Base-by-base conservation (phyloP, 2,888 invertebrate species). In the Drosophila eohydei region DNA sequence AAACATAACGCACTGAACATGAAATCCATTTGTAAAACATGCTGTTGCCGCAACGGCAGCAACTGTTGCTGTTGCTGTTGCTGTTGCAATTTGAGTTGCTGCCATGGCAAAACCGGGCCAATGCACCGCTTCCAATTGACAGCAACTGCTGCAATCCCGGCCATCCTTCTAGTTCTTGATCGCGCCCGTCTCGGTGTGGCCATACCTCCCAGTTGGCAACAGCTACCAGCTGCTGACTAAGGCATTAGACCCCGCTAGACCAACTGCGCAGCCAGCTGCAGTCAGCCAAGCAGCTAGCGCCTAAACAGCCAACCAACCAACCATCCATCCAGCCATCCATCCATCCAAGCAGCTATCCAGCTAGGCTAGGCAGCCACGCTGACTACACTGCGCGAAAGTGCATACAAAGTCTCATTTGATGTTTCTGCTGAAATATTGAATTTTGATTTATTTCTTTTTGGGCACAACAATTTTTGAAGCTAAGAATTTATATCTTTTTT, bases 1-100 rank as follows among this genome's bases (percentile, higher is more conserved):
- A 88, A 88, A 89, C 87, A 88, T 88, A 89, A 88, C 77, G 81
- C 86, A 83, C 79, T 71, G 69, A 77, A 87, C 89, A 83, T 81
- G 83, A 87, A 83, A 78, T 76, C 83, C 88, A 87, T 87, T 89
- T 89, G 87, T 87, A 81, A 77, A 85, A 87, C 87, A 87, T 80
- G 89, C 83, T 50, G 55, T 70, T 43, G 38, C 56, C 52, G 50
- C 63, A 32, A 51, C 52, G 38, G 44, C 51, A 36, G 51, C 51
- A 36, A 14, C 56, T 21, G 44, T 26, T 34, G 41, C 46, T 30
- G 62, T 51, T 57, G 54, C 46, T 62, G 75, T 71, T 21, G 62
- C 55, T 62, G 59, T 51, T 71, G 78, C 80, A 78, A 75, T 75
- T 71, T 57, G 66, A 61, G 79, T 59, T 74, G 71, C 48, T 54